phyloP scores from a whole-genome alignment of 2,888 invertebrate genomes.

The Papilio elwesi region DNA sequence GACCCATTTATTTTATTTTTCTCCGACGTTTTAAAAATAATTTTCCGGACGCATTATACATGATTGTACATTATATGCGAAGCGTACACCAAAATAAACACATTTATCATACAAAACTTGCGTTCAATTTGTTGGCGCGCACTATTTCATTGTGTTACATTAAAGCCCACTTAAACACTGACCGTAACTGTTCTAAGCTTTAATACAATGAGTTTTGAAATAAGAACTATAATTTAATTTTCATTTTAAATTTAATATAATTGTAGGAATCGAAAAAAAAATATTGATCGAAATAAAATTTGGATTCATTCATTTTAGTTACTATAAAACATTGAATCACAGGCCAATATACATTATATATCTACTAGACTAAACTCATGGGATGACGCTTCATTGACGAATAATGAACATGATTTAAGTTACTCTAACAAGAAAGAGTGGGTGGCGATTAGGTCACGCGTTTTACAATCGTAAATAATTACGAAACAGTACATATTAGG shows the following conservation, averaged over 20 bases:
- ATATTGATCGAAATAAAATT: too few relatives aligned
- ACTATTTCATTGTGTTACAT: neutral
- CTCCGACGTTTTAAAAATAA: too few relatives aligned
- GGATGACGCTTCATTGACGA: slow-evolving; percentile 4
- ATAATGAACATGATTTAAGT: slow-evolving; percentile 35
- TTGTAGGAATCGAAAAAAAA: too few relatives aligned
- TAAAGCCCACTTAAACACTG: neutral
- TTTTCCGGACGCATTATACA: too few relatives aligned
- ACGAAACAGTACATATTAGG: slow-evolving; percentile 20
- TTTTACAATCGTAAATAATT: slow-evolving; percentile 41
- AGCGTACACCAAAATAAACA: neutral
- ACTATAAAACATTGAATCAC: too few relatives aligned
- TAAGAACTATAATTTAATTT: neutral
- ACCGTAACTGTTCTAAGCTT: neutral
- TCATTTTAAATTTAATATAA: too few relatives aligned
- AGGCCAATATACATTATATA: too few relatives aligned
- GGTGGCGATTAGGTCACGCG: slow-evolving; percentile 73
- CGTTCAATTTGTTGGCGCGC: neutral
- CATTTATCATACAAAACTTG: neutral
- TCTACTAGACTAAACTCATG: neutral
- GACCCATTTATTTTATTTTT: too few relatives aligned
- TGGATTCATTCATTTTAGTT: too few relatives aligned
- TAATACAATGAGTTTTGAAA: neutral
- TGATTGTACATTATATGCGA: neutral
- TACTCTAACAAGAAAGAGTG: slow-evolving; percentile 52